phyloP scores from a whole-genome alignment of 2,888 invertebrate genomes.

The Brachylomia viminalis region DNA sequence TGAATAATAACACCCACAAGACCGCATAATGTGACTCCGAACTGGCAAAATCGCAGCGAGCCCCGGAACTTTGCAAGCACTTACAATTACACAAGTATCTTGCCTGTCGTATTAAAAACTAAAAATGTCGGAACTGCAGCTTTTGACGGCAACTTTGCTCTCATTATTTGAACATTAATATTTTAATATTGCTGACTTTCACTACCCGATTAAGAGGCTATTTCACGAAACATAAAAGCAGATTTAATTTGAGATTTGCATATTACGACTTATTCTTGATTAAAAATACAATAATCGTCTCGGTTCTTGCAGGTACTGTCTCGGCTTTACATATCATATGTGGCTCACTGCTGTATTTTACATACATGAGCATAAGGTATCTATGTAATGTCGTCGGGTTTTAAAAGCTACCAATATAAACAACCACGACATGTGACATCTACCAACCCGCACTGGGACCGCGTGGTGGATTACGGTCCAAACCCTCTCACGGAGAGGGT shows the following conservation, averaged over 20 bases:
- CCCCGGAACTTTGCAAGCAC: slow-evolving; percentile 11
- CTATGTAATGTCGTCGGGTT: slow-evolving; percentile 10
- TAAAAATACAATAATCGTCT: slow-evolving; percentile 43
- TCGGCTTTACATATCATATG: slow-evolving; percentile 32
- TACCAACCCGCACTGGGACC: no score
- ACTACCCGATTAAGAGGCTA: slow-evolving; percentile 42
- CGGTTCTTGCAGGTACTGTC: slow-evolving; percentile 3
- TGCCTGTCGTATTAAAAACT: slow-evolving; percentile 15
- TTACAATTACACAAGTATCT: slow-evolving; percentile 22
- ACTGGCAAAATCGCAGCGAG: not conserved
- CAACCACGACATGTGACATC: no score
- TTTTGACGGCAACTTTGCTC: slow-evolving; percentile 9
- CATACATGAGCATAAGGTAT: slow-evolving; percentile 21
- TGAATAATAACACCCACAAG: not conserved
- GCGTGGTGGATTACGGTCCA: no score
- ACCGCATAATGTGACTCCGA: slow-evolving; percentile 10
- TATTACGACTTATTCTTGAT: slow-evolving; percentile 47
- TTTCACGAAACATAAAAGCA: slow-evolving; percentile 44
- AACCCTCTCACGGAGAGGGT: no score
- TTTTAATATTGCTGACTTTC: slow-evolving; percentile 48
- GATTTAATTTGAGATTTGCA: slow-evolving; percentile 59
- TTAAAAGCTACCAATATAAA: slow-evolving; percentile 13
- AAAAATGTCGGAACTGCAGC: slow-evolving; percentile 21
- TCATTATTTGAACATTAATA: slow-evolving; percentile 31
- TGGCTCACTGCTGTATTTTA: slow-evolving; percentile 26